These are phyloP conservation scores for Psylliodes chrysocephalus DNA, from an alignment of 2,888 invertebrate genomes.

Conservation along the genomic window DNA sequence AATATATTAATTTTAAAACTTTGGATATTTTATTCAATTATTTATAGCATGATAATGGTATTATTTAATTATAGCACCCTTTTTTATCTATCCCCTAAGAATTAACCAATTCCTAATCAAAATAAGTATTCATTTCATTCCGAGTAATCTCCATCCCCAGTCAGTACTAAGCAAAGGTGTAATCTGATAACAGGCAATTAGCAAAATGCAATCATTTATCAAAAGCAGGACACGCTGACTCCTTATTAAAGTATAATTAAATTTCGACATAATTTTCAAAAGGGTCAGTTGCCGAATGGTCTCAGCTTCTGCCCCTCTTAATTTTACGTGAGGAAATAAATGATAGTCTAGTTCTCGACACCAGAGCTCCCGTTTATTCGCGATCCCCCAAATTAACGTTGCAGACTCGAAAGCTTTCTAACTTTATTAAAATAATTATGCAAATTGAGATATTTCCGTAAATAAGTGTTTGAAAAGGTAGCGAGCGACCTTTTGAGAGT, in stretches of 20 bases:
- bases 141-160: neutral
- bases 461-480: constrained; percentile 16
- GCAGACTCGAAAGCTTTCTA: constrained; percentile 41
- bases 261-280: constrained; percentile 61
- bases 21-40: too few species aligned
- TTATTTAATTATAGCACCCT: too few species aligned
- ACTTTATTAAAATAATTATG: constrained; percentile 44
- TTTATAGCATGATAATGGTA: too few species aligned
- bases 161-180: constrained; percentile 54
- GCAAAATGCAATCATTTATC: constrained; percentile 64
- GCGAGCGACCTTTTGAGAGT: neutral
- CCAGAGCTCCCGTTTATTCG: constrained; percentile 36
- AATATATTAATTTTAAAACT: too few species aligned
- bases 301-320: constrained; percentile 42
- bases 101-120: too few species aligned
- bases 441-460: constrained; percentile 29
- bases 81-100: too few species aligned
- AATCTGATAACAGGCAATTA: constrained; percentile 64
- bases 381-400: constrained; percentile 43
- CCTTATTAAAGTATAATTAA: constrained; percentile 63
- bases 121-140: neutral
- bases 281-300: constrained; percentile 55
- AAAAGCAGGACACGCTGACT: constrained; percentile 55
- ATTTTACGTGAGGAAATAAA: constrained; percentile 48
- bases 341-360: constrained; percentile 42